phyloP scores from a whole-genome alignment of 2,888 invertebrate genomes.

The Drosophila ezoana region DNA sequence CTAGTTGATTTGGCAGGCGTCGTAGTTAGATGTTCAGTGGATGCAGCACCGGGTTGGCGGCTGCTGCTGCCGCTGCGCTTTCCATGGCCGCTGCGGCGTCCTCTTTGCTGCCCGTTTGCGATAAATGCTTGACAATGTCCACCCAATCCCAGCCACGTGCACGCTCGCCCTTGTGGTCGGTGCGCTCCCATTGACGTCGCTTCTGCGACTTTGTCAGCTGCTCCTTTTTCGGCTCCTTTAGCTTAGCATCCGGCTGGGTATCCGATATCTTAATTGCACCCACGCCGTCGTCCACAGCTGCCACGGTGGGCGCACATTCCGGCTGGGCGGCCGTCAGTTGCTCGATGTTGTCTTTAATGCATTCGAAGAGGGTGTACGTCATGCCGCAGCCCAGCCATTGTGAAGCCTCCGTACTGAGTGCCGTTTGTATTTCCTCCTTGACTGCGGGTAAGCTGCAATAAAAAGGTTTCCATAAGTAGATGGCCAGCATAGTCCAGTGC shows the following conservation, averaged over 20 bases:
- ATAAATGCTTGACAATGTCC: conserved; percentile 97
- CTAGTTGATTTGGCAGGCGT: conserved; percentile 26
- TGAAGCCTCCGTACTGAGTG: conserved; percentile 90
- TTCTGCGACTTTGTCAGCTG: conserved; percentile 97
- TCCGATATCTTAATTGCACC: conserved; percentile 83
- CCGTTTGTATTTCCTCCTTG: conserved; percentile 89
- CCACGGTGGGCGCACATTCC: conserved; percentile 83
- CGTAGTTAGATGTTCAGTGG: conserved; percentile 34
- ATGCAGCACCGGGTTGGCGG: conserved; percentile 33
- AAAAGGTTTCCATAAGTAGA: conserved; percentile 14
- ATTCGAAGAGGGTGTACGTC: conserved; percentile 97
- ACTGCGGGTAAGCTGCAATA: conserved; percentile 87
- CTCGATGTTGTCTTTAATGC: conserved; percentile 92
- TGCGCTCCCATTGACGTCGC: conserved; percentile 93
- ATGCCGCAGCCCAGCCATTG: conserved; percentile 95
- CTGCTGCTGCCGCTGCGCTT: conserved; percentile 38
- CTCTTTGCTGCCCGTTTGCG: conserved; percentile 88
- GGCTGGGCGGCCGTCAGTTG: conserved; percentile 91
- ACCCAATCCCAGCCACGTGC: conserved; percentile 98
- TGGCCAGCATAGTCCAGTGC: neutral
- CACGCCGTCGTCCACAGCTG: conserved; percentile 74
- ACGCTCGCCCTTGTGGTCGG: conserved; percentile 93
- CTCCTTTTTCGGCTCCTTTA: conserved; percentile 90
- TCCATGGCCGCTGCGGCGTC: conserved; percentile 49
- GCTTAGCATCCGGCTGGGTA: conserved; percentile 83